Percentiles rank a stretch among this genome's conserved stretches.
phyloP scores from a whole-genome alignment of 2,113 vertebrate genomes.

The Kryptolebias marmoratus region DNA sequence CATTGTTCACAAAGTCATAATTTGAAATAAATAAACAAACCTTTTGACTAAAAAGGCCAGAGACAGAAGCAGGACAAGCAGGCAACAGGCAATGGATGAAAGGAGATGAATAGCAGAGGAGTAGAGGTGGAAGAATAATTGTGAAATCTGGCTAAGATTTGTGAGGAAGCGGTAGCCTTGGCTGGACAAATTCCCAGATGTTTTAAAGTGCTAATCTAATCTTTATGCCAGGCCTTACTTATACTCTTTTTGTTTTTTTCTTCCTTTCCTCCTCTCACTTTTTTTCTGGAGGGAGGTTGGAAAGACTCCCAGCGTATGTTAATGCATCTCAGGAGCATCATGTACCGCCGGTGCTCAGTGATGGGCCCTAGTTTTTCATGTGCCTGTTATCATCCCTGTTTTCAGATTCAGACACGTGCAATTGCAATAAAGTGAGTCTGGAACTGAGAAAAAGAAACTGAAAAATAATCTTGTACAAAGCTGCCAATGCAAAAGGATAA shows the following conservation, averaged over 20 bases:
- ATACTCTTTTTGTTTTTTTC: slow-evolving; percentile 51
- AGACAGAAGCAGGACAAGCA: slow-evolving; percentile 33
- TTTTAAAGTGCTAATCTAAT: slow-evolving; percentile 86
- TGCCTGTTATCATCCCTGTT: slow-evolving; percentile 70
- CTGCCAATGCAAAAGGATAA: slow-evolving; percentile 22
- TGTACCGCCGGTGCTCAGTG: slow-evolving; percentile 58
- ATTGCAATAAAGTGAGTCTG: slow-evolving; percentile 67
- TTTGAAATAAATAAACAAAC: too few relatives aligned
- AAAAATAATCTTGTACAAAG: slow-evolving; percentile 43
- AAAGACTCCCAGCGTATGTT: slow-evolving; percentile 67
- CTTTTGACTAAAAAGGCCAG: slow-evolving; percentile 10
- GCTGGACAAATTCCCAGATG: slow-evolving; percentile 82
- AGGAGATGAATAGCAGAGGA: slow-evolving; percentile 40
- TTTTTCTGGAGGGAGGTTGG: slow-evolving; percentile 57
- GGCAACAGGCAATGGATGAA: slow-evolving; percentile 9
- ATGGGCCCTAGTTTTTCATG: slow-evolving; percentile 66
- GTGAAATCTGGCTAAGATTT: slow-evolving; percentile 76
- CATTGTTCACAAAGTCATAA: neutral
- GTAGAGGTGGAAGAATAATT: slow-evolving; percentile 59
- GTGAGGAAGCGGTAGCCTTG: slow-evolving; percentile 74
- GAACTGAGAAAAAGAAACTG: slow-evolving; percentile 28
- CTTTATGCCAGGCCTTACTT: slow-evolving; percentile 81
- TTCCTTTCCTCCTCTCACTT: slow-evolving; percentile 48
- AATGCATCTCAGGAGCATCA: slow-evolving; percentile 81
- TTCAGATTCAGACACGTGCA: slow-evolving; percentile 65